phyloP scores from a whole-genome alignment of 2,888 invertebrate species.

The Phorcus lineatus region DNA sequence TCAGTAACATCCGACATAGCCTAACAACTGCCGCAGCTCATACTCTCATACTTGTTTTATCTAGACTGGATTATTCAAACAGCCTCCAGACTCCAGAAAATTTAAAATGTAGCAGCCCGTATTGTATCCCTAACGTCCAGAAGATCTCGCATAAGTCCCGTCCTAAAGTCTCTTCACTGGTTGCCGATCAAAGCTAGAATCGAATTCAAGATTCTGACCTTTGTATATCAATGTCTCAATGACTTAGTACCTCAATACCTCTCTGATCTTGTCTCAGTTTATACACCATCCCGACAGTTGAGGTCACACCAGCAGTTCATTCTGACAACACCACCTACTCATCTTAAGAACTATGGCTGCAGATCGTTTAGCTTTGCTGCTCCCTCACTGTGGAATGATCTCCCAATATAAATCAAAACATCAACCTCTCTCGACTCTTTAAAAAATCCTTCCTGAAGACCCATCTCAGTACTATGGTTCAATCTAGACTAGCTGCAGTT shows the following conservation, averaged over 20 bases:
- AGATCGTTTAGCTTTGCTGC: not conserved
- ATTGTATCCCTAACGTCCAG: not conserved
- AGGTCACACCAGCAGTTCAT: not conserved
- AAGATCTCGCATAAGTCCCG: not conserved
- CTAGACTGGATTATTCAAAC: not conserved
- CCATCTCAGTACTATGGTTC: no score
- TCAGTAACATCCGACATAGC: not conserved
- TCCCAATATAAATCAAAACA: not conserved
- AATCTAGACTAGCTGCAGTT: no score
- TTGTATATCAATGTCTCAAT: not conserved
- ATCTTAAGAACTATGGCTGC: not conserved
- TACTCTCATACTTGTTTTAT: not conserved
- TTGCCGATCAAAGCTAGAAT: not conserved
- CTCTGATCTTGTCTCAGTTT: not conserved
- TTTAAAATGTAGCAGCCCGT: not conserved
- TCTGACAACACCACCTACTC: not conserved
- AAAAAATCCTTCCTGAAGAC: no score
- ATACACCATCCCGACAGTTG: no score
- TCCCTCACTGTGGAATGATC: not conserved
- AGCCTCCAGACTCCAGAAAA: not conserved
- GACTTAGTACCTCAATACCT: not conserved
- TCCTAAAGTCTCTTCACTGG: conserved; percentile 2
- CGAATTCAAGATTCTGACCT: not conserved
- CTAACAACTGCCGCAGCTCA: not conserved
- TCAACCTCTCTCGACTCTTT: no score